A percentile compares a stretch with the other conserved stretches of the same genome.
These are phyloP conservation scores for Charanyca ferruginea DNA, from an alignment of 2,888 invertebrate species.

Conservation along the genomic window DNA sequence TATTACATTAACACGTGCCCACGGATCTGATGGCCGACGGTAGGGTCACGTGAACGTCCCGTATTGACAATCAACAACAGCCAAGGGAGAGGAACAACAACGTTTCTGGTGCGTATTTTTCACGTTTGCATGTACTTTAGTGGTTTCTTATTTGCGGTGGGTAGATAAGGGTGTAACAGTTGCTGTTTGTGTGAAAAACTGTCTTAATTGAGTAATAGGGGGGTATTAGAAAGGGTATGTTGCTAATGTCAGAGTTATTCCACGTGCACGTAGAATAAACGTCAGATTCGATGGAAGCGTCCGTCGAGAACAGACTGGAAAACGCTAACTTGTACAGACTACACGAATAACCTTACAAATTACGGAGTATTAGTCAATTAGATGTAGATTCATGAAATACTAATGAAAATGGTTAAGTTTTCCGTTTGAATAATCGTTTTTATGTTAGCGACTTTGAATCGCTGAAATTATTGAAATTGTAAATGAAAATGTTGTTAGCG, in stretches of 20 bases:
- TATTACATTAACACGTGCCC: slow-evolving; percentile 58
- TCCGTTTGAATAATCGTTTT: not conserved
- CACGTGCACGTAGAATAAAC: slow-evolving; percentile 57
- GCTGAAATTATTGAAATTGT: slow-evolving; percentile 10
- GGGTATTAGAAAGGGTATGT: slow-evolving; percentile 30
- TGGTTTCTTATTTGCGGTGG: slow-evolving; percentile 62
- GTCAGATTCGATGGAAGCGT: slow-evolving; percentile 36
- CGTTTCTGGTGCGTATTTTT: slow-evolving; percentile 62
- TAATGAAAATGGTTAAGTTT: slow-evolving; percentile 6
- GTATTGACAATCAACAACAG: slow-evolving; percentile 37
- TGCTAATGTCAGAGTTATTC: slow-evolving; percentile 44
- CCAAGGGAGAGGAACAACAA: slow-evolving; percentile 45
- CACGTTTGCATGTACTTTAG: slow-evolving; percentile 60
- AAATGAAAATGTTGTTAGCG: not conserved
- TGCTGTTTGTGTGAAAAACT: slow-evolving; percentile 37
- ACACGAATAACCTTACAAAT: slow-evolving; percentile 35
- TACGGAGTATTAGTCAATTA: slow-evolving; percentile 6
- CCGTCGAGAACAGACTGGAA: slow-evolving; percentile 35
- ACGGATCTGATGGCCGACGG: slow-evolving; percentile 69
- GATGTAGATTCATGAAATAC: slow-evolving; percentile 3
- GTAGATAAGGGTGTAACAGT: slow-evolving; percentile 42
- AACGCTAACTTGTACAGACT: slow-evolving; percentile 22
- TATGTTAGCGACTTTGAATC: slow-evolving; percentile 1
- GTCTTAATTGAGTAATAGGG: slow-evolving; percentile 42
- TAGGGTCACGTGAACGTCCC: slow-evolving; percentile 67